Conservation (phyloP, 2,888 invertebrate species). For the Oscheius myriophilus region DNA sequence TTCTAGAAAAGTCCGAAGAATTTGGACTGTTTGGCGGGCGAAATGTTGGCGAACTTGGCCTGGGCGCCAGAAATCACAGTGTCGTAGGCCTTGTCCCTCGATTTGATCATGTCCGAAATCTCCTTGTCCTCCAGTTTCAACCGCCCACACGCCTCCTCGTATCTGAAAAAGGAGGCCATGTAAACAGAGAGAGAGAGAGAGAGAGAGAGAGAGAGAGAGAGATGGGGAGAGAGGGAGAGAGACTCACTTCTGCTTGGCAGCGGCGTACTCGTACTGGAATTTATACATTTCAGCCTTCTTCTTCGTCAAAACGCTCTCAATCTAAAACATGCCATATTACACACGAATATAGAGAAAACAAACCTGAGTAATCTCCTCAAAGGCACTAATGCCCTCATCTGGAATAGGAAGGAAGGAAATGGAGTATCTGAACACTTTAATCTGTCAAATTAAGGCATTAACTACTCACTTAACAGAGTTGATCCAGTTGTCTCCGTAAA, state of each 20-base stretch:
- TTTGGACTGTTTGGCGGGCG: conserved; percentile 39
- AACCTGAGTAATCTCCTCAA: conserved; percentile 45
- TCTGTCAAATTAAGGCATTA: neutral
- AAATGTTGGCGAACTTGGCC: conserved; percentile 36
- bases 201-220: neutral
- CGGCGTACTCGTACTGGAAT: conserved; percentile 68
- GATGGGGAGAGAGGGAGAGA: neutral
- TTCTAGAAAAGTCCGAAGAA: conserved; percentile 42
- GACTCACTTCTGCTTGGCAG: conserved; percentile 62
- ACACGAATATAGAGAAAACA: neutral
- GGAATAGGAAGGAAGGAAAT: conserved; percentile 63
- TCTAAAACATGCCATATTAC: neutral
- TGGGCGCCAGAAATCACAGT: conserved; percentile 38
- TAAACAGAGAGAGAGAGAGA: neutral
- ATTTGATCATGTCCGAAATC: conserved; percentile 53
- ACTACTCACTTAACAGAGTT: conserved; percentile 59
- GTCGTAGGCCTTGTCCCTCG: conserved; percentile 64
- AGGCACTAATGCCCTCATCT: conserved; percentile 33
- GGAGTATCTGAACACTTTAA: conserved; percentile 50
- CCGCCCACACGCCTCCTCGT: conserved; percentile 58
- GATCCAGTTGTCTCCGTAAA: conserved; percentile 71
- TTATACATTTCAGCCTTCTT: conserved; percentile 68
- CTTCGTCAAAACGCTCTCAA: conserved; percentile 49
- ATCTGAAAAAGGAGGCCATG: conserved; percentile 42
- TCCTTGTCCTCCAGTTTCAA: conserved; percentile 65